Evolutionary conservation across 1,140 invertebrate species (phyloP), one percentile per base, ranked within the genome.

Genomic region (Neodiprion lecontei): DNA sequence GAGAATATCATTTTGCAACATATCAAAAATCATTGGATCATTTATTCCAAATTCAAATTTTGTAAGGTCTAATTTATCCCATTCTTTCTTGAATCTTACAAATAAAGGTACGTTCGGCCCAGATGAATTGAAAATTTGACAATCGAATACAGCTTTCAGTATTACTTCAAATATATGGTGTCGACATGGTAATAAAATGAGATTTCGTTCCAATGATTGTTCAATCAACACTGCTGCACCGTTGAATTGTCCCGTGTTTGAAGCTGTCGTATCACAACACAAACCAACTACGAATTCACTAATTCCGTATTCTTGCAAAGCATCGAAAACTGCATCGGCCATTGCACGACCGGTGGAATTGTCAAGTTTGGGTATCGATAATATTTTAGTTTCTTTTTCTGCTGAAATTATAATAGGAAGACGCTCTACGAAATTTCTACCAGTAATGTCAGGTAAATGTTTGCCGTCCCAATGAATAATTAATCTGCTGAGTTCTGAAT

Each of bases 131-230:
- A 48, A 12, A 9, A 70, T 12, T 28, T 70, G 9, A 70, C 70
- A 69, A 67, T 72, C 76, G 48, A 61, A 75, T 11, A 66, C 74
- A 73, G 47, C 21, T 75, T 68, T 72, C 70, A 72, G 67, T 71
- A 75, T 48, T 49, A 77, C 67, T 67, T 77, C 74, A 28, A 70
- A 75, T 61, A 77, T 75, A 70, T 77, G 76, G 67, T 75, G 74
- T 73, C 74, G 70, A 69, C 76, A 77, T 70, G 76, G 71, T n/a
- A 75, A 70, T 11, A 71, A 48, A 48, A 78, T 68, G 50, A 78
- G 70, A 49, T 78, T 53, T 73, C 67, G 23, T 11, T 69, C 69
- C 53, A 75, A 75, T 70, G 40, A 50, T 48, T 73, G 67, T 74
- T 78, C 76, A 48, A 75, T 72, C 11, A 70, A 14, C n/a, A 75